These are phyloP conservation scores for Zygogramma bicolorata DNA, from an alignment of 2,888 invertebrate species.

Conservation along the genomic window DNA sequence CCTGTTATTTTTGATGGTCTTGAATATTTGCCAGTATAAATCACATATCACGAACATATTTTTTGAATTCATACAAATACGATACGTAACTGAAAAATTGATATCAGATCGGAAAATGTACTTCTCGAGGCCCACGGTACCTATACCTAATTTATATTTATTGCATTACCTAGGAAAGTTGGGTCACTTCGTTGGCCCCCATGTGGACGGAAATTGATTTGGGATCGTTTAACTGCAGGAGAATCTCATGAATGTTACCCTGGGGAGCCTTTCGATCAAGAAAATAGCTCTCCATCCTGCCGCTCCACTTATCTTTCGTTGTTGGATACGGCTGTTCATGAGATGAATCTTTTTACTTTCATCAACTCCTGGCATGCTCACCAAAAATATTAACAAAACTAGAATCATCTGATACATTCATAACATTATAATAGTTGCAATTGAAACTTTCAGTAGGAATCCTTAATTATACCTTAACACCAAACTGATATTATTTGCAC, in stretches of 20 bases:
- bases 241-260: conserved; percentile 5
- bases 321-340: not conserved
- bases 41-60: no score
- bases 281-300: not conserved
- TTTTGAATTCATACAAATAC: no score
- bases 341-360: not conserved
- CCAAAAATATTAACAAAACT: not conserved
- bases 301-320: not conserved
- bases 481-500: no score
- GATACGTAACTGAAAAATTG: no score
- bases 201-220: conserved; percentile 18
- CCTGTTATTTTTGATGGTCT: no score
- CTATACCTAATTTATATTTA: not conserved
- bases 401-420: not conserved
- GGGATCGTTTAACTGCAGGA: conserved; percentile 1
- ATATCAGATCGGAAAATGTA: no score
- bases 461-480: no score
- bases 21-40: no score
- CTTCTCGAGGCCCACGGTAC: not conserved
- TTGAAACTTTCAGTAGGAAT: no score
- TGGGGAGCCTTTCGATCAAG: conserved; percentile 1
- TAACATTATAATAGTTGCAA: no score
- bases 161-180: not conserved
- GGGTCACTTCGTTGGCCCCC: not conserved
- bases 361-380: not conserved